phyloP scores from a whole-genome alignment of 2,888 invertebrate genomes.

The Nowickia ferox region DNA sequence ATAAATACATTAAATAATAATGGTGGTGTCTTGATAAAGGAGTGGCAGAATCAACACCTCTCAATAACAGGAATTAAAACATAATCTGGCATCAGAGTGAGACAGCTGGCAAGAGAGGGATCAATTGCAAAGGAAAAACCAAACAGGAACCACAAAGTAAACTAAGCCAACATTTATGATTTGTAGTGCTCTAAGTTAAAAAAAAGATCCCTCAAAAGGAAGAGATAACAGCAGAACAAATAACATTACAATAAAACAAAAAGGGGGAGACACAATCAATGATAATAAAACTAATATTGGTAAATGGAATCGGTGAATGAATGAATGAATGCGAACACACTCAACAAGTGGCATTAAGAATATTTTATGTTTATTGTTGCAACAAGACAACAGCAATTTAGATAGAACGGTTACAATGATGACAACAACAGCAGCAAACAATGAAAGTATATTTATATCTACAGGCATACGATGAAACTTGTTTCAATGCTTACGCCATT shows the following conservation, averaged over 20 bases:
- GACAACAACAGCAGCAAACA: slow-evolving; percentile 27
- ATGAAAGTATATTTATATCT: slow-evolving; percentile 23
- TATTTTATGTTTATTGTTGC: slow-evolving; percentile 65
- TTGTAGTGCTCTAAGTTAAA: slow-evolving; percentile 45
- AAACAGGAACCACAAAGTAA: slow-evolving; percentile 33
- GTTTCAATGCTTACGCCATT: slow-evolving; percentile 25
- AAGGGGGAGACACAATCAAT: slow-evolving; percentile 44
- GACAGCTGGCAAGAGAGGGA: background rate
- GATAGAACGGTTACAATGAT: slow-evolving; percentile 56
- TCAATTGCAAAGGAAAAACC: background rate
- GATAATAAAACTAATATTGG: slow-evolving; percentile 56
- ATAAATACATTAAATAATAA: slow-evolving; percentile 50
- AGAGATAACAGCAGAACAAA: slow-evolving; percentile 8
- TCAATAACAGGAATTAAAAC: slow-evolving; percentile 70
- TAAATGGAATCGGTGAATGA: slow-evolving; percentile 57
- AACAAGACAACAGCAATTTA: slow-evolving; percentile 70
- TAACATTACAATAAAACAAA: background rate
- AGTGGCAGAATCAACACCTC: slow-evolving; percentile 71
- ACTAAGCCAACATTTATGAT: slow-evolving; percentile 54
- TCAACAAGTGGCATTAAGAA: slow-evolving; percentile 71
- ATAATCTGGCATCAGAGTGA: slow-evolving; percentile 48
- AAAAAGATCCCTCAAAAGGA: slow-evolving; percentile 31
- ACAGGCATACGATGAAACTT: slow-evolving; percentile 22
- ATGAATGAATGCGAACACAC: slow-evolving; percentile 33
- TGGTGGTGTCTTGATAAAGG: slow-evolving; percentile 58